phyloP scores from a whole-genome alignment of 1,140 invertebrate genomes.

The Brachionus calyciflorus region DNA sequence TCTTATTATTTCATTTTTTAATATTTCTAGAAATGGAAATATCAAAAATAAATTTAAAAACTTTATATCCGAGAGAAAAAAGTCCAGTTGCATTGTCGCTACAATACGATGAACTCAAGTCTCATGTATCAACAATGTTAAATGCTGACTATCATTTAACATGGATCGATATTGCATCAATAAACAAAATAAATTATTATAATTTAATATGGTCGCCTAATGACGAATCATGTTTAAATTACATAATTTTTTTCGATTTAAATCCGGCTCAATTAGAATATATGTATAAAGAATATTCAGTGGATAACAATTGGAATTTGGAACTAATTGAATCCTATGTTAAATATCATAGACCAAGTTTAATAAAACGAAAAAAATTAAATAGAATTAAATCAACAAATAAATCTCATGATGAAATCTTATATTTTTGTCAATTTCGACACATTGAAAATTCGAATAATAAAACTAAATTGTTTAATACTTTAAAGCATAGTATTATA shows the following conservation, averaged over 20 bases:
- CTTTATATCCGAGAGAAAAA: background rate
- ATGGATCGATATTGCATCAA: background rate
- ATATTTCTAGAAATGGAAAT: constrained; percentile 20
- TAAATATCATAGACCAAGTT: background rate
- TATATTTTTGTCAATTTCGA: background rate
- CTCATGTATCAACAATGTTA: background rate
- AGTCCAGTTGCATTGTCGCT: background rate
- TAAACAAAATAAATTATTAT: constrained; percentile 19
- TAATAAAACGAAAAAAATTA: background rate
- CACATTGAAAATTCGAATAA: no score
- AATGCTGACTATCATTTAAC: background rate
- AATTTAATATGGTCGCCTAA: constrained; percentile 4
- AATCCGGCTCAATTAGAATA: constrained; percentile 23
- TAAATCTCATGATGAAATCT: constrained; percentile 10
- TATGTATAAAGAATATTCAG: background rate
- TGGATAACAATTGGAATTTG: background rate
- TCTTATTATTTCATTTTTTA: background rate
- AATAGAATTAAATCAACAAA: background rate
- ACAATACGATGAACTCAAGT: background rate
- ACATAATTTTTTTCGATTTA: constrained; percentile 1
- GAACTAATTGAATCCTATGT: constrained; percentile 7
- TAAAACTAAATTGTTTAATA: no score
- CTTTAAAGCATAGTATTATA: background rate
- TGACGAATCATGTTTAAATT: background rate
- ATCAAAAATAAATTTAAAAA: background rate